Evolutionary conservation across 2,113 vertebrate species (phyloP).

Genomic region (Rallus limicola): DNA sequence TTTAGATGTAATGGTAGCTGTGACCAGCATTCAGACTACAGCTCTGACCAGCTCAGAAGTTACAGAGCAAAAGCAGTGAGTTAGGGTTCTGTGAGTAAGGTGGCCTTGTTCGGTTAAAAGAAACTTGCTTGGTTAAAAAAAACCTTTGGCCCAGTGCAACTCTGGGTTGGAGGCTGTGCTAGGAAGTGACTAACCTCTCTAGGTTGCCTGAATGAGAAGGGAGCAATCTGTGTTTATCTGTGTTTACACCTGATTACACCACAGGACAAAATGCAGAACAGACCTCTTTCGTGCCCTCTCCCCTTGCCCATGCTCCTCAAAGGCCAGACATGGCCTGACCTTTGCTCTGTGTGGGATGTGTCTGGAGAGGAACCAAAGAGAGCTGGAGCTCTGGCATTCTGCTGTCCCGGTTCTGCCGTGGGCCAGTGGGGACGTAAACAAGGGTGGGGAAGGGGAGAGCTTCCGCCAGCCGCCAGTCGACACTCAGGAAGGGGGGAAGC

Average conservation of each 20-base stretch:
- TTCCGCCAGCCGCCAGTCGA: not conserved
- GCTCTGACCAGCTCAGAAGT: not conserved
- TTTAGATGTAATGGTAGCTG: not conserved
- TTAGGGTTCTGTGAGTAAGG: not conserved
- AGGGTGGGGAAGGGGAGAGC: not conserved
- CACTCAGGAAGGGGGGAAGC: conserved; percentile 9
- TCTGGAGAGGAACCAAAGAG: not conserved
- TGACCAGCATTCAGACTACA: not conserved
- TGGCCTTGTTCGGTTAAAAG: not conserved
- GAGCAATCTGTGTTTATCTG: not conserved
- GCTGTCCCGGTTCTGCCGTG: not conserved
- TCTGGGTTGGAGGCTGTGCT: not conserved
- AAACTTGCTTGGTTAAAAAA: not conserved
- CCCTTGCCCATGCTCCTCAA: not conserved
- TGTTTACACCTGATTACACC: not conserved
- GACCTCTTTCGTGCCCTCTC: not conserved
- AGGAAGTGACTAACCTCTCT: not conserved
- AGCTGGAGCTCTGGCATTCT: not conserved
- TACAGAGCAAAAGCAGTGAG: not conserved
- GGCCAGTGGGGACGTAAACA: not conserved
- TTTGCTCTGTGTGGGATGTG: not conserved
- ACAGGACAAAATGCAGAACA: not conserved
- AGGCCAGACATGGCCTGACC: not conserved
- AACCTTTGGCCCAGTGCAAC: not conserved
- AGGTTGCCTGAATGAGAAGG: not conserved